Evolutionary conservation across 2,113 vertebrate genomes (phyloP).

Genomic region (Trichechus manatus): DNA sequence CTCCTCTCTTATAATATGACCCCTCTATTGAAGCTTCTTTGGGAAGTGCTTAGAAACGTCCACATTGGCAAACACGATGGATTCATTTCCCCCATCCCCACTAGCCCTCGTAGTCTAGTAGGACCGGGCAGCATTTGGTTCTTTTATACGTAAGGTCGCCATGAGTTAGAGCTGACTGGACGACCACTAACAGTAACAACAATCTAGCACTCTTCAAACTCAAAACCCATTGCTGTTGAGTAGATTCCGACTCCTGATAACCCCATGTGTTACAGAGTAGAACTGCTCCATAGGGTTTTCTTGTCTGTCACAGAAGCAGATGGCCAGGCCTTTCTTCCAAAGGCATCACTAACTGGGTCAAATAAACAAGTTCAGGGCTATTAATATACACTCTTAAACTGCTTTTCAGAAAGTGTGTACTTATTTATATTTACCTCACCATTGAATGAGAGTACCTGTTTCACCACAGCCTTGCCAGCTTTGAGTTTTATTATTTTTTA

Average conservation of each 20-base stretch:
- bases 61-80: background rate
- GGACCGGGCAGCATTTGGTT: background rate
- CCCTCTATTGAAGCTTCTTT: background rate
- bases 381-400: background rate
- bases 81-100: too few relatives aligned
- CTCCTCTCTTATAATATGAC: background rate
- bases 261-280: background rate
- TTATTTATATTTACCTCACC: background rate
- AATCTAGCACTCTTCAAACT: background rate
- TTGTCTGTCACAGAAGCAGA: background rate
- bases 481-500: constrained; percentile 49
- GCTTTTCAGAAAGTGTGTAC: background rate
- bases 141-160: background rate
- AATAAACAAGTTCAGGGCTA: background rate
- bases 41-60: background rate
- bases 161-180: background rate
- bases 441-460: background rate
- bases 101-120: background rate
- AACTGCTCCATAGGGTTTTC: background rate
- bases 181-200: background rate
- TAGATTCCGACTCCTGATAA: background rate
- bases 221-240: background rate
- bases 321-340: background rate
- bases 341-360: background rate
- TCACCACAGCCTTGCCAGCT: constrained; percentile 40